These are phyloP conservation scores for Bufotes viridis DNA, from an alignment of 2,797 vertebrate genomes.

Conservation along the genomic window DNA sequence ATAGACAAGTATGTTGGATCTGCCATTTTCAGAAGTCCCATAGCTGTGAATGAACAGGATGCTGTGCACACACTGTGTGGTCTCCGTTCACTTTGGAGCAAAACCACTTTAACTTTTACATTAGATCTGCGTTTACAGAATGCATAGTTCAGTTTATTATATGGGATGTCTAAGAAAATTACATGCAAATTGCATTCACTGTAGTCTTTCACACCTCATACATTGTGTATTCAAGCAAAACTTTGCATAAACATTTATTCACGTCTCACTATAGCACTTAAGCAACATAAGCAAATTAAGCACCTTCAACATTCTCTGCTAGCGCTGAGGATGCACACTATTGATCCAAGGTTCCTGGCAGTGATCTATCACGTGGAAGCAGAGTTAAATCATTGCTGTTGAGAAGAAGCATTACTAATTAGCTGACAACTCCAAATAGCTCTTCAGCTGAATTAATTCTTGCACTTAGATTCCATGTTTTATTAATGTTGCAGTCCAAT, in stretches of 20 bases:
- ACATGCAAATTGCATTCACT: constrained; percentile 53
- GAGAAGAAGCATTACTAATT: constrained; percentile 67
- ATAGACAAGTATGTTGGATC: no score
- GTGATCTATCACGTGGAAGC: constrained; percentile 64
- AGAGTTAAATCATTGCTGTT: constrained; percentile 63
- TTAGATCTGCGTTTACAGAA: background rate
- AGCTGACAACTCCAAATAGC: constrained; percentile 66
- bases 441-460: constrained; percentile 67
- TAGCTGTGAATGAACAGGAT: no score
- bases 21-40: no score
- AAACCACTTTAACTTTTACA: background rate
- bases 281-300: constrained; percentile 50
- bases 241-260: constrained; percentile 60
- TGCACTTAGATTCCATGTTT: constrained; percentile 65
- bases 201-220: constrained; percentile 52
- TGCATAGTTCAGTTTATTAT: constrained; percentile 5
- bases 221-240: constrained; percentile 47
- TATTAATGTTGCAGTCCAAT: constrained; percentile 63
- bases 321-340: constrained; percentile 44
- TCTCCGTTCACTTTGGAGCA: background rate
- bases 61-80: no score
- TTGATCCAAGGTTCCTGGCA: constrained; percentile 65
- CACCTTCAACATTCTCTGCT: constrained; percentile 16
- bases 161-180: constrained; percentile 25
- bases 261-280: constrained; percentile 48